Base-by-base conservation (phyloP, 2,113 vertebrate species). In the Rhabdornis inornatus region DNA sequence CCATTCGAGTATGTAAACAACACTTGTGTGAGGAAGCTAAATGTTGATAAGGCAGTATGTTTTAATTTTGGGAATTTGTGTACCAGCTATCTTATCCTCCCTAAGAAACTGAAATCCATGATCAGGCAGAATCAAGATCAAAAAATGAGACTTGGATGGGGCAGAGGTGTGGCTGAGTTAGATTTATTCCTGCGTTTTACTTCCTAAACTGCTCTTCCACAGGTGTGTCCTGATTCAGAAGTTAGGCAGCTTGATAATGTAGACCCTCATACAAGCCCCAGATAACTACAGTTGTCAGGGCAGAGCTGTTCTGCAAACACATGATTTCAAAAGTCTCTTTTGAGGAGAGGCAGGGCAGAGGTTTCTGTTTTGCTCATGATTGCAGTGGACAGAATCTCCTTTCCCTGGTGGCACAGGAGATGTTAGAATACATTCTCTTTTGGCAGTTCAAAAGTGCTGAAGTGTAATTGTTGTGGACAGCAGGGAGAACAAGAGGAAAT, bases 301-400 rank as follows among this genome's bases (percentile, higher is more conserved):
- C 5, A 44, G 55, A 70, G n/a, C 28, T 30, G 24, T 61, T 84
- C 19, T 85, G 45, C 56, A 57, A 69, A n/a, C 14, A 17, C 5
- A 6, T 24, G 12, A 33, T 74, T 39, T 31, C 33, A 50, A 27
- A 66, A 16, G 21, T 39, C 7, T 84, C 5, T 78, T 61, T 27
- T 63, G 39, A 86, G 31, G 61, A 75, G 56, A 27, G 30, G 13
- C 2, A 1, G 4, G 0, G 37, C 3, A 0, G 24, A 16, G 4
- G 15, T n/a, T 66, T 74, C 44, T 82, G 1, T 79, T 74, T 47
- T 83, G 18, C 37, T 68, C 5, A 25, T 21, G 30, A 9, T 53
- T 21, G 35, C 47, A 61, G 27, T 44, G n/a, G 56, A 39, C 40
- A 83, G n/a, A 75, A 35, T 31, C 9, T 6, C 61, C 28, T 10